Base-by-base conservation (phyloP, 2,113 vertebrate genomes). In the Hiodon alosoides region DNA sequence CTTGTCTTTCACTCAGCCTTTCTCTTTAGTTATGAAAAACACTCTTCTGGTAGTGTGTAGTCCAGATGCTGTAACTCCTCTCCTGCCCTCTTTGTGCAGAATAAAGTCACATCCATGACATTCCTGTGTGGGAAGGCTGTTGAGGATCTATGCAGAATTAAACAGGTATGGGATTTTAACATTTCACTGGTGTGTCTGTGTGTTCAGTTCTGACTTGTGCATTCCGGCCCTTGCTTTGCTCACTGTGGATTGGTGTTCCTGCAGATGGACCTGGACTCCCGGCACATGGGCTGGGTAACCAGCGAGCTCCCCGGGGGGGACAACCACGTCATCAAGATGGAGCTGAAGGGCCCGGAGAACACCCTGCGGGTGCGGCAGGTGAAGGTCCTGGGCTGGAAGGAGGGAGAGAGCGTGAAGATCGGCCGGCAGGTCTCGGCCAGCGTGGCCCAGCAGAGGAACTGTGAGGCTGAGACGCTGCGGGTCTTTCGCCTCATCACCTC, bases 401-500 rank as follows among this genome's bases (percentile, higher is more conserved):
- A 99, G 54, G 95, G 95, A 0, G 97, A 99, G 83, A 95, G 93
- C 86, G 95, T 98, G 81, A 98, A 97, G 87, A 98, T 98, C 70
- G 93, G 92, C 4, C 96, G 95, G 5, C 96, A 98, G 83, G 94
- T 98, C 80, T 98, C 97, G 52, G 95, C 97, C 81, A 96, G 96
- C 67, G 90, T 98, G 69, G 94, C 96, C 73, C 97, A 99, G 81
- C 97, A 99, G 76, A 96, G 95, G 82, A 99, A 96, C 87, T 99
- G 97, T 79, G 97, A 99, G 89, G 93, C 95, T 0, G 97, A 99
- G 86, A 99, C 97, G 0, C 90, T 99, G 2, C 80, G 96, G 66
- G 97, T 99, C 3, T 99, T 99, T 87, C 86, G 97, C 67, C 96
- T 99, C 55, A 99, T 98, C 84, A 99, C 97, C 4, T 99, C 97